Percentiles rank a stretch among this genome's conserved stretches.
Evolutionary conservation across 2,888 invertebrate species (phyloP).

Genomic region (Eulithis prunata): DNA sequence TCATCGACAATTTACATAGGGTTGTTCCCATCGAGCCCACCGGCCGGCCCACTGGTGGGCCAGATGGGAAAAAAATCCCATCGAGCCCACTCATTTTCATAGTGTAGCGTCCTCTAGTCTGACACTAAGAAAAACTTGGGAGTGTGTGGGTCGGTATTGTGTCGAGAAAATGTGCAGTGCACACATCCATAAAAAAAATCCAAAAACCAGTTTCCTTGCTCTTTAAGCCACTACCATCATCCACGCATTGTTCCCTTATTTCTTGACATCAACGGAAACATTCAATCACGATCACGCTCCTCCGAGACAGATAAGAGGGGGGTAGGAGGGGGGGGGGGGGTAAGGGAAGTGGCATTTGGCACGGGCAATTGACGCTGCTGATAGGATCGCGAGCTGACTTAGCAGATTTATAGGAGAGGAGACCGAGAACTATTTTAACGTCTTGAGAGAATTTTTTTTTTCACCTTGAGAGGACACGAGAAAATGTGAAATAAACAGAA

Average conservation of each 20-base stretch:
- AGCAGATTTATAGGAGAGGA: conserved; percentile 62
- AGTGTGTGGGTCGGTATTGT: no score
- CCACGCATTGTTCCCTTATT: conserved; percentile 58
- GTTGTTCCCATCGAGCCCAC: no score
- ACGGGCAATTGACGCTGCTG: conserved; percentile 84
- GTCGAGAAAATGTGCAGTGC: background rate
- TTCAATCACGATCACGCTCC: conserved; percentile 75
- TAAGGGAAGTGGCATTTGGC: conserved; percentile 81
- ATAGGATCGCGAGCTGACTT: conserved; percentile 83
- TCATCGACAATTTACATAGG: no score
- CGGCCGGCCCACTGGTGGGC: no score
- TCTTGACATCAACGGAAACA: conserved; percentile 75
- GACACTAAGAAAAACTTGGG: no score
- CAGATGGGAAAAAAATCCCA: no score
- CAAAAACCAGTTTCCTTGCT: conserved; percentile 17
- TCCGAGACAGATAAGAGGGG: conserved; percentile 65
- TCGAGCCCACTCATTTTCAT: no score
- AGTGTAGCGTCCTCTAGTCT: no score
- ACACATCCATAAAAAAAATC: conserved; percentile 10
- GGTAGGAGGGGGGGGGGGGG: conserved; percentile 44
- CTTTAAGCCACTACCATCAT: conserved; percentile 47
- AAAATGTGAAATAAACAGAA: no score
- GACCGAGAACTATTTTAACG: no score
- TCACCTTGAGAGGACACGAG: no score
- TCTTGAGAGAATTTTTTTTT: no score